A percentile compares a stretch with the other conserved stretches of the same genome.
These are phyloP conservation scores for Catharus ustulatus DNA, from an alignment of 2,797 vertebrate genomes.

Conservation along the genomic window DNA sequence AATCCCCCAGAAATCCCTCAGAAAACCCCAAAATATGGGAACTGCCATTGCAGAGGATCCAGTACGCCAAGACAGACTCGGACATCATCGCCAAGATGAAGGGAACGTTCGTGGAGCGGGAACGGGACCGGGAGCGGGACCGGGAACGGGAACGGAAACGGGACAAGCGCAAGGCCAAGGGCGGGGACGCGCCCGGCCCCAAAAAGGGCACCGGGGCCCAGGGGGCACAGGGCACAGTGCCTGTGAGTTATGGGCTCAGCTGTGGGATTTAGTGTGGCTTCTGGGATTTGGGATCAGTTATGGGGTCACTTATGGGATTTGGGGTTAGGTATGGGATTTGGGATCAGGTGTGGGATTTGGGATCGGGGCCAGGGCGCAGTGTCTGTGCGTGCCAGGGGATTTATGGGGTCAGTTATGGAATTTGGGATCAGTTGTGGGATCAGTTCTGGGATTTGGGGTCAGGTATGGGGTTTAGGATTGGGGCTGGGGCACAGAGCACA, in stretches of 20 bases:
- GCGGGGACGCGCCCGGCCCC: neutral
- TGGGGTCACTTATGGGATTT: no score
- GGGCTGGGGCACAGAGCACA: no score
- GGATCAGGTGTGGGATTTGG: no score
- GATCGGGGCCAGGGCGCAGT: no score
- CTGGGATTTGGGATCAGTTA: no score
- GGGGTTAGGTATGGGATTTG: no score
- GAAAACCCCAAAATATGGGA: neutral
- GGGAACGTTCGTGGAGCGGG: neutral
- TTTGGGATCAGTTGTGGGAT: no score
- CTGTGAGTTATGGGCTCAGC: neutral
- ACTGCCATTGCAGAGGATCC: neutral
- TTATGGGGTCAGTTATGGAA: no score
- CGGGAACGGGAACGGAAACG: neutral
- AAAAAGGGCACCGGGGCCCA: neutral
- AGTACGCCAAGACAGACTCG: neutral
- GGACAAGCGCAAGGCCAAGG: neutral
- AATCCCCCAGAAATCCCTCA: neutral
- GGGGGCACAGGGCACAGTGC: neutral
- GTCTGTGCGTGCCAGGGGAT: no score
- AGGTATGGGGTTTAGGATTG: no score
- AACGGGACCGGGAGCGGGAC: neutral
- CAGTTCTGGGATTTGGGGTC: no score
- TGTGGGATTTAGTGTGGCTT: no score
- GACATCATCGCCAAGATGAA: neutral